Evolutionary conservation across 2,888 invertebrate species (phyloP), one percentile per base, ranked within the genome.

Genomic region (Leptinotarsa peninsularis): DNA sequence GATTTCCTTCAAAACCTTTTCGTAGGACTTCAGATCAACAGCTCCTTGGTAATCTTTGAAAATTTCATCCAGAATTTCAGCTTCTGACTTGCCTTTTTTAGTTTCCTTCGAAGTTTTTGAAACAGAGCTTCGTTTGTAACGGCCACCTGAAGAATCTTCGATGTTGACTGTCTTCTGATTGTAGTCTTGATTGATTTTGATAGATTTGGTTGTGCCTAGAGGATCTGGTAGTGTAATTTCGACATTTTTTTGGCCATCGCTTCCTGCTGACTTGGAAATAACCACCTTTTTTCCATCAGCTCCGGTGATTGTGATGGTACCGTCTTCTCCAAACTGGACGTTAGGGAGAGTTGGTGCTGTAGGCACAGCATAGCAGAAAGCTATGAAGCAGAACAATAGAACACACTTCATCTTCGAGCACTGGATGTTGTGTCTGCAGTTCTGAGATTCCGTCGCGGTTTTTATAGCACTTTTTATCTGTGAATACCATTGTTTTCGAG

Each of bases 211-310:
- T 10, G 74, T 71, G 58, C 78, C 76, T 66, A 78, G 73, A 2
- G 81, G 81, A 60, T 82, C 82, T 49, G 70, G 74, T 14, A 82
- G 70, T 43, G 76, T 49, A 49, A 84, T 81, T 56, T 83, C 82
- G 49, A 81, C 77, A 73, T 76, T 75, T 27, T 71, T 78, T 21
- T 79, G 76, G n/a, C 81, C 83, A 50, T 73, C 72, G n/a, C 33
- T 75, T 54, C 80, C 81, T 17, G 71, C 49, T 13, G 72, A 73
- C 63, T 73, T 80, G 58, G 76, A 69, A 49, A 84, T 82, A 21
- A 74, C 72, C 14, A 83, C 77, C 21, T 76, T 78, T 50, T 76
- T 82, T 13, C 82, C 83, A 52, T 71, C 70, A 10, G 73, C 73
- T 3, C 71, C 76, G 15, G 68, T 74, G 60, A 84, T 80, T 27